Base-by-base conservation (phyloP, 2,888 invertebrate species). In the Synanthedon formicaeformis region DNA sequence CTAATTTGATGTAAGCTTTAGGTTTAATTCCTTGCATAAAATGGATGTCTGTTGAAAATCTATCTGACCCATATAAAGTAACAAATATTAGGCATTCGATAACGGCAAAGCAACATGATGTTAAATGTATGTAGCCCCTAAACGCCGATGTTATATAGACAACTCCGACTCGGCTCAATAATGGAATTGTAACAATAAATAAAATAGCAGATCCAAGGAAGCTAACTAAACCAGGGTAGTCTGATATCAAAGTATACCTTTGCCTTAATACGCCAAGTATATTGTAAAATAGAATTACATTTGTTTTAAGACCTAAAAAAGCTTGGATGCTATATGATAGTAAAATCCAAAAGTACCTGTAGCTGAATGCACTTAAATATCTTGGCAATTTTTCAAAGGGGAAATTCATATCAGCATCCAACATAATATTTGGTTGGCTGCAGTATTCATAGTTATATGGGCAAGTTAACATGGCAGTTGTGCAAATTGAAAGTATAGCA, bases 21-120 rank as follows among this genome's bases (percentile, higher is more conserved):
- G 85, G 81, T 34, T 72, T 73, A 6, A 81, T 65, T 0, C 87
- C 88, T 53, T 81, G 71, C 84, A 88, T 86, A 52, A 88, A 88
- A 60, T 87, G 86, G 10, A 87, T 71, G 52, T 88, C 86, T 66
- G 87, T 87, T 0, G 73, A 70, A 62, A 88, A 84, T 53, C 59
- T 76, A 2, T 72, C 69, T 11, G 81, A 41, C 0, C 88, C 86
- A 51, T 88, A 88, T 64, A 75, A 76, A 18, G 80, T 40, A 1
- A 87, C 62, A 51, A 87, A 87, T 1, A 81, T 71, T 1, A 74
- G 27, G 51, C 62, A 69, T 60, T 86, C 80, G 2, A 78, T 4
- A 13, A 69, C 55, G 3, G 63, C 64, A 8, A 76, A 50, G 18
- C 78, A 73, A 13, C 71, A 62, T 2, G 65, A 56, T 8, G 77